Evolutionary conservation across 2,797 vertebrate genomes (phyloP).

Genomic region (Alectoris magna): DNA sequence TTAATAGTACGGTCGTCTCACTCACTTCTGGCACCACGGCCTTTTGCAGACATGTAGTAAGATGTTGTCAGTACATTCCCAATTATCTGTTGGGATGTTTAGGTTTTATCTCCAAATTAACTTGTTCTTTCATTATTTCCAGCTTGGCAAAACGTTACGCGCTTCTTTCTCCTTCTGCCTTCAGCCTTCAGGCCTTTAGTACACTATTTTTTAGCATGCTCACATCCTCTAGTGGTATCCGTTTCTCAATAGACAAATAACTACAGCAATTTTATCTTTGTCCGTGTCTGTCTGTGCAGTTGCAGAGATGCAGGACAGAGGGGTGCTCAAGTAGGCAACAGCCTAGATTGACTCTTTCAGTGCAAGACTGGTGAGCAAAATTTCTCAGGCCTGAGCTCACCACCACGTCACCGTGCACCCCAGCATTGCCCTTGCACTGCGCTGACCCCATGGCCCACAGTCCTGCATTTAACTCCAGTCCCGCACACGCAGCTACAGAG

Average conservation of each 20-base stretch:
- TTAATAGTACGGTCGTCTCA: not conserved
- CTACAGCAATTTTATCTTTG: not conserved
- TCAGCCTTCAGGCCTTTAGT: not conserved
- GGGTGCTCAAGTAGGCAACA: not conserved
- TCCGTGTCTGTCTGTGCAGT: not conserved
- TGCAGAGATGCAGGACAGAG: not conserved
- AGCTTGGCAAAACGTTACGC: not conserved
- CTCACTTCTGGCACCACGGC: not conserved
- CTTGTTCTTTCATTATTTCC: not conserved
- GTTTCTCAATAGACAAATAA: not conserved
- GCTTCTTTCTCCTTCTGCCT: not conserved
- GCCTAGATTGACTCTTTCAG: not conserved
- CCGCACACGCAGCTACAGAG: not conserved
- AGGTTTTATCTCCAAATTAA: constrained; percentile 25
- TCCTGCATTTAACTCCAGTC: not conserved
- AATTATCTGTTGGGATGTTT: not conserved
- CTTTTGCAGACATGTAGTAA: not conserved
- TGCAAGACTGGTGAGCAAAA: not conserved
- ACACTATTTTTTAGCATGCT: fast-evolving
- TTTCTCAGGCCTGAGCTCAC: not conserved
- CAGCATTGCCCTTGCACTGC: fast-evolving
- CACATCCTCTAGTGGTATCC: not conserved
- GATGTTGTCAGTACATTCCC: not conserved
- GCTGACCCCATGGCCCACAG: fast-evolving
- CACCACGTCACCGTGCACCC: fast-evolving